Conservation (phyloP, 2,797 vertebrate genomes). For the Novumbra hubbsi region DNA sequence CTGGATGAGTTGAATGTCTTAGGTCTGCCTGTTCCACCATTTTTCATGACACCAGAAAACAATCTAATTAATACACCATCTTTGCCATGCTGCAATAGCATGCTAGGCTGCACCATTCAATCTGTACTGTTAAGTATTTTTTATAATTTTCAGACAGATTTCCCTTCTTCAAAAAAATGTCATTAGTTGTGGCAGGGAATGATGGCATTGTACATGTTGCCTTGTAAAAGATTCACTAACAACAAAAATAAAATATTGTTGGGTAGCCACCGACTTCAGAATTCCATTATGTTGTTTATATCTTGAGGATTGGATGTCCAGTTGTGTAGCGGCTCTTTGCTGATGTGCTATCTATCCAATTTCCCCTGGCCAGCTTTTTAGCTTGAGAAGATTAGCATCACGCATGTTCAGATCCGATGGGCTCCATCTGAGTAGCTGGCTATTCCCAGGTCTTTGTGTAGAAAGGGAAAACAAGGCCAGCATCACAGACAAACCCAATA, state of each 20-base stretch:
- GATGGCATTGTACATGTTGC: constrained; percentile 25
- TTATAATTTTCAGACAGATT: no score
- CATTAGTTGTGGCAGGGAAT: background rate
- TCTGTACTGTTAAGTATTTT: background rate
- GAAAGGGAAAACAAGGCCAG: background rate
- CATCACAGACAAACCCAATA: background rate
- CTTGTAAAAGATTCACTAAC: constrained; percentile 54
- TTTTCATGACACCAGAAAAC: no score
- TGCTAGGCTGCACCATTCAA: background rate
- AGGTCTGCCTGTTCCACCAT: no score
- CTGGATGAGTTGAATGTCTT: no score
- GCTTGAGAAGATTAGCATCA: constrained; percentile 70
- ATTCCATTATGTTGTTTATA: constrained; percentile 38
- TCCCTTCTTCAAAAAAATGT: background rate
- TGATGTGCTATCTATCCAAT: constrained; percentile 26
- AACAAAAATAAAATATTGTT: constrained; percentile 55
- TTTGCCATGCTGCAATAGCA: background rate
- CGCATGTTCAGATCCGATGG: constrained; percentile 71
- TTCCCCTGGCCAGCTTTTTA: constrained; percentile 57
- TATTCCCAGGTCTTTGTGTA: background rate
- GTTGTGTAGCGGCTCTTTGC: background rate
- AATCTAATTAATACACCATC: no score
- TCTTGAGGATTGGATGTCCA: background rate
- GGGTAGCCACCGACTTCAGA: constrained; percentile 50
- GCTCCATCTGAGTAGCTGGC: constrained; percentile 14